A percentile compares a stretch with the other conserved stretches of the same genome.
Conservation (phyloP, 2,888 invertebrate species). For the Gymnoscelis rufifasciata region DNA sequence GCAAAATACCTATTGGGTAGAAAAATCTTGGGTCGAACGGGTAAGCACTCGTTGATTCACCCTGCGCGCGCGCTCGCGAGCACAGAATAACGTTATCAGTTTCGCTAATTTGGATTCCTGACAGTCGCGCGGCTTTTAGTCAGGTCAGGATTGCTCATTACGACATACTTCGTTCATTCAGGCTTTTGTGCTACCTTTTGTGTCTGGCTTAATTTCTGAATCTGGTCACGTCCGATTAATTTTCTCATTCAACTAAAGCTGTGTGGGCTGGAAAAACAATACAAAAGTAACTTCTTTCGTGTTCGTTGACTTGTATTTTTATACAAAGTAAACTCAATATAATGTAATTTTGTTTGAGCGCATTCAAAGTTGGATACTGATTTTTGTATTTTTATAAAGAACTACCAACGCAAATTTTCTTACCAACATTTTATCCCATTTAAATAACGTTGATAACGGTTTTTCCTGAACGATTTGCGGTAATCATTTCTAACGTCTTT, state of each 20-base stretch:
- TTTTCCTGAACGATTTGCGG: constrained; percentile 55
- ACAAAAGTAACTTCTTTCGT: not conserved
- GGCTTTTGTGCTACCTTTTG: constrained; percentile 8
- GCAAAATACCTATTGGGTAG: too few species aligned
- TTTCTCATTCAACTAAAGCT: constrained; percentile 9
- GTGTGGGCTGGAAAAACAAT: constrained; percentile 1
- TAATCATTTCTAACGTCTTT: too few species aligned
- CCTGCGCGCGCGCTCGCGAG: constrained; percentile 29
- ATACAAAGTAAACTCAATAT: too few species aligned
- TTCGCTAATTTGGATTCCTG: constrained; percentile 18
- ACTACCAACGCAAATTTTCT: too few species aligned
- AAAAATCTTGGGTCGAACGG: too few species aligned
- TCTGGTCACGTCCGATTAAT: constrained; percentile 8
- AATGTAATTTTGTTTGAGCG: too few species aligned
- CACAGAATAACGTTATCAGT: constrained; percentile 24
- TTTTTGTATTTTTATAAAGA: too few species aligned
- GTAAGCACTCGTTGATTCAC: constrained; percentile 65
- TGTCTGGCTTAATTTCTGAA: constrained; percentile 6
- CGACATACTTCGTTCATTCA: constrained; percentile 14
- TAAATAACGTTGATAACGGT: constrained; percentile 44
- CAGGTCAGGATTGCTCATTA: constrained; percentile 14
- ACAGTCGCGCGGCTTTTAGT: constrained; percentile 16
- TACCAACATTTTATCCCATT: too few species aligned
- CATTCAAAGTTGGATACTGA: too few species aligned
- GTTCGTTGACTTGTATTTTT: too few species aligned